A percentile compares a stretch with the other conserved stretches of the same genome.
Evolutionary conservation across 2,113 vertebrate genomes (phyloP).

Genomic region (Oostethus manadensis): DNA sequence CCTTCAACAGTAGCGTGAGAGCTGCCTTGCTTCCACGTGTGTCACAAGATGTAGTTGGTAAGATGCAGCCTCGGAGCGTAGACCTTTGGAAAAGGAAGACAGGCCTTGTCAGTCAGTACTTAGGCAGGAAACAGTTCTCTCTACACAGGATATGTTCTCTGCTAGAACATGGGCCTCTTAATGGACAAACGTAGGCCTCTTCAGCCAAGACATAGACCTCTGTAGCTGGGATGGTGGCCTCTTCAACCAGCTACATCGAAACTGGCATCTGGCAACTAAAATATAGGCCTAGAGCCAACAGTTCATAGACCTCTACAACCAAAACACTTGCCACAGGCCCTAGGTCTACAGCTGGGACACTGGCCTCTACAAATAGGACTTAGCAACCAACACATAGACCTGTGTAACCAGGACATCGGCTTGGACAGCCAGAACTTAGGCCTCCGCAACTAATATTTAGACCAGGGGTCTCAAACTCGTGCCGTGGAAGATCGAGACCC

Average conservation of each 20-base stretch:
- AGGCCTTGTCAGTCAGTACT: background rate
- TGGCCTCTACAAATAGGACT: background rate
- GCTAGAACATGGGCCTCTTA: background rate
- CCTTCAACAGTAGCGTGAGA: slow-evolving; percentile 17
- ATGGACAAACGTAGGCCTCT: too few species aligned
- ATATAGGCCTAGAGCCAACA: background rate
- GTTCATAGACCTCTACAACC: background rate
- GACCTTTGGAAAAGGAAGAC: background rate
- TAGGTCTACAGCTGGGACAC: background rate
- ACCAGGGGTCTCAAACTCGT: too few species aligned
- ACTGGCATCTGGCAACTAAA: too few species aligned
- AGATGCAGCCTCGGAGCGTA: background rate
- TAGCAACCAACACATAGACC: background rate
- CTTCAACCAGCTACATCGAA: too few species aligned
- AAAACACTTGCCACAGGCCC: background rate
- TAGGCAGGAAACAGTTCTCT: too few species aligned
- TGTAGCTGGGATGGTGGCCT: too few species aligned
- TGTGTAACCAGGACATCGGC: background rate
- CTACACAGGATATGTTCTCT: too few species aligned
- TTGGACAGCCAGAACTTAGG: background rate
- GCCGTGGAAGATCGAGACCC: too few species aligned
- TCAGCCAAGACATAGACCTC: background rate
- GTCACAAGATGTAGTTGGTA: too few species aligned
- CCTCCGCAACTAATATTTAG: background rate
- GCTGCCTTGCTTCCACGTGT: too few species aligned